These are phyloP conservation scores for Carassius gibelio DNA, from an alignment of 2,113 vertebrate genomes.

Conservation along the genomic window DNA sequence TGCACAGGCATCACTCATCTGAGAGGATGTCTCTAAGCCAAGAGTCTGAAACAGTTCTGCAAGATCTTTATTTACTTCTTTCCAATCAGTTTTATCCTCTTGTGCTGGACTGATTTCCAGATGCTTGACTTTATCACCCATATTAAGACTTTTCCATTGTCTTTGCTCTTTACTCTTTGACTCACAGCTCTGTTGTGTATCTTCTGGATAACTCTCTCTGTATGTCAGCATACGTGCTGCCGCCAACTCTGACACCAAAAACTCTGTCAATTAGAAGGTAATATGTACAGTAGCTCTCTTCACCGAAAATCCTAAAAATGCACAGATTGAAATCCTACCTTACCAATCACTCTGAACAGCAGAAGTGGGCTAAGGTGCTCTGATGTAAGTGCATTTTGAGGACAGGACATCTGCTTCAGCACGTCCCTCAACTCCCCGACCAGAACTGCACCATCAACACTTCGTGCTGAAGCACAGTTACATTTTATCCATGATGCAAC, in stretches of 20 bases:
- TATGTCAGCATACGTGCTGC: slow-evolving; percentile 65
- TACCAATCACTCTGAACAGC: slow-evolving; percentile 71
- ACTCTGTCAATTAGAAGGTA: slow-evolving; percentile 63
- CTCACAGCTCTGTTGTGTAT: slow-evolving; percentile 34
- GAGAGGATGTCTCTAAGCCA: slow-evolving; percentile 64
- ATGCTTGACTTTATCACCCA: slow-evolving; percentile 29
- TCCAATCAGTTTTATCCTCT: slow-evolving; percentile 5
- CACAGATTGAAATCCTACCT: slow-evolving; percentile 39
- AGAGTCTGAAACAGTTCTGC: slow-evolving; percentile 66
- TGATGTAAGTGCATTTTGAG: slow-evolving; percentile 59
- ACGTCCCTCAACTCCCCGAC: slow-evolving; percentile 69
- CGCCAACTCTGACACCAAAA: slow-evolving; percentile 73
- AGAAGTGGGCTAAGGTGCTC: slow-evolving; percentile 62
- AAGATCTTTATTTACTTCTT: slow-evolving; percentile 63
- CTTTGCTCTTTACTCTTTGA: slow-evolving; percentile 66
- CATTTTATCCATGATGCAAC: neutral
- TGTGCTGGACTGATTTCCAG: slow-evolving; percentile 41
- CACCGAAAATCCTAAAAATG: neutral
- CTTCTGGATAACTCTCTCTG: slow-evolving; percentile 63
- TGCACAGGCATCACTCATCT: slow-evolving; percentile 59
- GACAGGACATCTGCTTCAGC: slow-evolving; percentile 65
- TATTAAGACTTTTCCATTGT: slow-evolving; percentile 15
- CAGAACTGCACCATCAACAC: slow-evolving; percentile 57
- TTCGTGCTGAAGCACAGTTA: slow-evolving; percentile 6
- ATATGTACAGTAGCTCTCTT: neutral